These are phyloP conservation scores for Drosophila punjabiensis DNA, from an alignment of 1,140 invertebrate genomes.

Conservation along the genomic window DNA sequence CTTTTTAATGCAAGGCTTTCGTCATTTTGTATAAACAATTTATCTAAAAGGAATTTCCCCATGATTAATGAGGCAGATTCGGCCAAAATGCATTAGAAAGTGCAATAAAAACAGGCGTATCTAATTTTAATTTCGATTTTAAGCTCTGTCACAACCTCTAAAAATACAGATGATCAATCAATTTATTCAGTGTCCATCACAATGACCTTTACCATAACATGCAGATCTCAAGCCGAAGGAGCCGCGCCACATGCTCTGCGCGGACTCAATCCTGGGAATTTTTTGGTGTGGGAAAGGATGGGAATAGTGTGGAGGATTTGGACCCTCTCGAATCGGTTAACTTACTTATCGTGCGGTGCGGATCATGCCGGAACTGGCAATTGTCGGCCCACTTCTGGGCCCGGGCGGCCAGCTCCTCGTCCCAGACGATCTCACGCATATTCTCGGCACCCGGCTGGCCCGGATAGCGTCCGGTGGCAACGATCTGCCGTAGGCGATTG, in stretches of 20 bases:
- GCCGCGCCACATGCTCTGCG: slow-evolving; percentile 47
- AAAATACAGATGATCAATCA: slow-evolving; percentile 14
- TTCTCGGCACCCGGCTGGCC: slow-evolving; percentile 92
- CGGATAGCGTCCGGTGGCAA: slow-evolving; percentile 91
- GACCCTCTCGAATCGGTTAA: slow-evolving; percentile 47
- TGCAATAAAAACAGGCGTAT: slow-evolving; percentile 17
- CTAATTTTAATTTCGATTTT: slow-evolving; percentile 7
- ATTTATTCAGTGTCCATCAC: background rate
- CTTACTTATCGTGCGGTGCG: slow-evolving; percentile 88
- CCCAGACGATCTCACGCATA: slow-evolving; percentile 95
- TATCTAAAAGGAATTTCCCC: slow-evolving; percentile 5
- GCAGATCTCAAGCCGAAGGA: slow-evolving; percentile 50
- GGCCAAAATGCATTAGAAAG: slow-evolving; percentile 19
- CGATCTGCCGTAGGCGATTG: slow-evolving; percentile 91
- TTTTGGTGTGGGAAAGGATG: background rate
- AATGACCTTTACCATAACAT: slow-evolving; percentile 34
- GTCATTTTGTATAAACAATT: background rate
- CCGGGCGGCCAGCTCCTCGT: slow-evolving; percentile 92
- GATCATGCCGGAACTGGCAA: slow-evolving; percentile 92
- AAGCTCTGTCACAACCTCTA: slow-evolving; percentile 5
- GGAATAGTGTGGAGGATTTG: background rate
- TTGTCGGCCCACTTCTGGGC: slow-evolving; percentile 94
- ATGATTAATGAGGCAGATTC: slow-evolving; percentile 13
- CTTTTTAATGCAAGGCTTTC: background rate
- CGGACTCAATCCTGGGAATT: slow-evolving; percentile 16